Percentiles rank a stretch among this genome's conserved stretches.
These are phyloP conservation scores for Ficedula albicollis DNA, from an alignment of 2,797 vertebrate genomes.

Conservation along the genomic window DNA sequence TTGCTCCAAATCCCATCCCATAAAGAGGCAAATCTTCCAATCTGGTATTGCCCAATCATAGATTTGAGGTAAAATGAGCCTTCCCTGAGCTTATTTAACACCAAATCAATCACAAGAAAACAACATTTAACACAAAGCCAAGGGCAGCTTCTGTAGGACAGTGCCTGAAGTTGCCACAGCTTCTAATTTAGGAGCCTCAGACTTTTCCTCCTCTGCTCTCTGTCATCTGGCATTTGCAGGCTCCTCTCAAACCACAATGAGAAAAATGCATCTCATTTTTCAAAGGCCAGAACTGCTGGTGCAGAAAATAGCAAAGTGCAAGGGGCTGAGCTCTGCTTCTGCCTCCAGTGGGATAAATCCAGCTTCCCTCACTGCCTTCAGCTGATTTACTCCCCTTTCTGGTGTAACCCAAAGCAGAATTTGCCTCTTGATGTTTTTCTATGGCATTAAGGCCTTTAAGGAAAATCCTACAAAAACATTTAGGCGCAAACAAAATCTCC, in stretches of 20 bases:
- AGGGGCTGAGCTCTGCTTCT: slow-evolving; percentile 41
- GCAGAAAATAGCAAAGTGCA: slow-evolving; percentile 72
- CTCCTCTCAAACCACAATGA: slow-evolving; percentile 45
- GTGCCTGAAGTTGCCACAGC: neutral
- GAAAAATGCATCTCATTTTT: slow-evolving; percentile 65
- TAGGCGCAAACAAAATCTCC: slow-evolving; percentile 29
- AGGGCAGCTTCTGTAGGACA: neutral
- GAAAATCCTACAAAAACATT: slow-evolving; percentile 64
- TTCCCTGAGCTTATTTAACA: neutral
- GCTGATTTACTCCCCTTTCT: neutral
- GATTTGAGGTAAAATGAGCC: neutral
- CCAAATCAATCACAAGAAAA: neutral
- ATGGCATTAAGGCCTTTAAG: slow-evolving; percentile 61
- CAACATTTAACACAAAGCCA: neutral
- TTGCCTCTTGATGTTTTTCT: slow-evolving; percentile 41
- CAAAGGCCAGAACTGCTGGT: slow-evolving; percentile 70
- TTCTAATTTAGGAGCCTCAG: neutral
- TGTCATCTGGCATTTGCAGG: neutral
- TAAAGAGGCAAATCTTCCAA: neutral
- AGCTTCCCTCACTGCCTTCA: neutral
- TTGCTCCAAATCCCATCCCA: neutral
- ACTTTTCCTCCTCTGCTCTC: slow-evolving; percentile 23
- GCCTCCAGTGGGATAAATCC: slow-evolving; percentile 2
- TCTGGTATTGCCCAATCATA: neutral
- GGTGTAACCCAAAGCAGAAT: neutral